A percentile compares a stretch with the other conserved stretches of the same genome.
These are phyloP conservation scores for Buathra laborator DNA, from an alignment of 2,888 invertebrate genomes.

Conservation along the genomic window DNA sequence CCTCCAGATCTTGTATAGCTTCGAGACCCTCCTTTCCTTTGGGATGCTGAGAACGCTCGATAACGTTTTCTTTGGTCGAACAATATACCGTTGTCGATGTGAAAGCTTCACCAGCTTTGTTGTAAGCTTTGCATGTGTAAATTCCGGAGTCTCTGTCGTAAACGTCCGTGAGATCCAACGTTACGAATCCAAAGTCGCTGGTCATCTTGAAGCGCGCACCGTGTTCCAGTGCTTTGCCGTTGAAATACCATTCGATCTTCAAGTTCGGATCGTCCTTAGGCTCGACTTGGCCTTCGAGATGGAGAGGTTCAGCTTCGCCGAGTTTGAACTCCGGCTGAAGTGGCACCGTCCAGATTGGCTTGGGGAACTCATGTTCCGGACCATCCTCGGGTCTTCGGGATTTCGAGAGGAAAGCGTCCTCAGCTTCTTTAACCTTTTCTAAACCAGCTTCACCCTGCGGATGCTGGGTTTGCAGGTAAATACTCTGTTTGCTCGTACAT, in stretches of 20 bases:
- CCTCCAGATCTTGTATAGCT: slow-evolving; percentile 96
- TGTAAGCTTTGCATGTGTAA: slow-evolving; percentile 96
- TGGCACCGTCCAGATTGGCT: slow-evolving; percentile 95
- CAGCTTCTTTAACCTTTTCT: slow-evolving; percentile 95
- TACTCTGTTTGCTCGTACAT: slow-evolving; percentile 92
- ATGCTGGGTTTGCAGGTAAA: slow-evolving; percentile 96
- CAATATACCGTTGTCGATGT: slow-evolving; percentile 96
- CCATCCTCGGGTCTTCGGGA: slow-evolving; percentile 89
- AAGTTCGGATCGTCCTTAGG: slow-evolving; percentile 97
- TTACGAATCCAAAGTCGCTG: slow-evolving; percentile 98
- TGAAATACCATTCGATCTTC: slow-evolving; percentile 97
- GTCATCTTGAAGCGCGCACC: slow-evolving; percentile 96
- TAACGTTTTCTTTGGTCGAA: slow-evolving; percentile 92
- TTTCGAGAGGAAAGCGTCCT: slow-evolving; percentile 92
- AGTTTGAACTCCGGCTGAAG: slow-evolving; percentile 92
- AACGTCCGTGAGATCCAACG: slow-evolving; percentile 95
- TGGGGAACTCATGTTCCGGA: slow-evolving; percentile 92
- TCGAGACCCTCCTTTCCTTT: slow-evolving; percentile 97
- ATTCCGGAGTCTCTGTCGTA: slow-evolving; percentile 97
- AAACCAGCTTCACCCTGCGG: slow-evolving; percentile 97
- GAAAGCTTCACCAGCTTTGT: slow-evolving; percentile 95
- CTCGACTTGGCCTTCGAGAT: slow-evolving; percentile 97
- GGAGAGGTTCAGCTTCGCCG: slow-evolving; percentile 93
- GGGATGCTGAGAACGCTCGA: slow-evolving; percentile 96
- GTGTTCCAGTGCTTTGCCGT: slow-evolving; percentile 94